A percentile compares a stretch with the other conserved stretches of the same genome.
Evolutionary conservation across 1,140 invertebrate genomes (phyloP).

Genomic region (Augochlora pura): DNA sequence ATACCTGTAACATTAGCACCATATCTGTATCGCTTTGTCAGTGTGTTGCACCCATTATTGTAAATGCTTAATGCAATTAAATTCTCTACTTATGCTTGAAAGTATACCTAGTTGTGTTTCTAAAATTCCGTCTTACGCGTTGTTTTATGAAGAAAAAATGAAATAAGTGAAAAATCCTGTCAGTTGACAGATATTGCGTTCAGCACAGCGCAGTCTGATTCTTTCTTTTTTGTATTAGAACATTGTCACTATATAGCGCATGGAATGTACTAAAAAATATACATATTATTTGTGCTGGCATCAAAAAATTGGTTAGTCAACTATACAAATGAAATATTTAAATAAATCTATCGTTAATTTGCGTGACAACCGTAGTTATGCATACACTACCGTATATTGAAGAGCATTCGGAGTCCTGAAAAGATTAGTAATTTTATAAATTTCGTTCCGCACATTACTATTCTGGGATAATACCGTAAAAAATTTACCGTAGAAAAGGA

Average conservation of each 20-base stretch:
- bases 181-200: background rate
- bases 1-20: conserved; percentile 66
- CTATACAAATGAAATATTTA: background rate
- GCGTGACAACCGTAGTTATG: background rate
- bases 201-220: background rate
- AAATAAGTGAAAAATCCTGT: background rate
- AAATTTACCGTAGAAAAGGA: background rate
- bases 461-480: background rate
- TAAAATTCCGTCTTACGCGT: conserved; percentile 3
- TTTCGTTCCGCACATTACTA: background rate
- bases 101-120: background rate
- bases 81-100: background rate
- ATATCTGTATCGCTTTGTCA: conserved; percentile 57
- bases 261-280: conserved; percentile 5
- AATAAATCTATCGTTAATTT: background rate
- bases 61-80: conserved; percentile 11
- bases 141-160: background rate
- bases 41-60: conserved; percentile 23
- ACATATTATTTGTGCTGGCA: background rate
- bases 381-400: background rate
- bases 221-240: background rate
- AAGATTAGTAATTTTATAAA: background rate
- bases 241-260: background rate
- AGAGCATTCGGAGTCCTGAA: too few relatives aligned
- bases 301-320: background rate